Conservation (phyloP, 2,797 vertebrate species). For the Sphaeramia orbicularis region DNA sequence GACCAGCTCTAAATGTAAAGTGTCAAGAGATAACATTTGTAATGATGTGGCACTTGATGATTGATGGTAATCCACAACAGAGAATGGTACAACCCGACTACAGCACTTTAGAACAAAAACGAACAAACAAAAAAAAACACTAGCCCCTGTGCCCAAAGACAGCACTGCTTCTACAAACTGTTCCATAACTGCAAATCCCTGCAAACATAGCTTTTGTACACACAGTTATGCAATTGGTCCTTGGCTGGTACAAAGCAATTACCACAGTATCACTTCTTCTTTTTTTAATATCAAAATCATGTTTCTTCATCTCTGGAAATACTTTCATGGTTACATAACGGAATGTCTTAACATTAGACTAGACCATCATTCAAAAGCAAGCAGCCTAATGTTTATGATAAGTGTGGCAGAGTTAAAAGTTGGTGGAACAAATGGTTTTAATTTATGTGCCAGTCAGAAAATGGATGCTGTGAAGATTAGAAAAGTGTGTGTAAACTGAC, state of each 20-base stretch:
- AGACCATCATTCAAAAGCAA: conserved; percentile 12
- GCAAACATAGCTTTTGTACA: conserved; percentile 13
- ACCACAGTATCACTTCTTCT: conserved; percentile 1
- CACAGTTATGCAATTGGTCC: conserved; percentile 40
- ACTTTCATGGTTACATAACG: conserved; percentile 8
- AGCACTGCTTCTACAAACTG: conserved; percentile 30
- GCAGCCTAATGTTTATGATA: conserved; percentile 7
- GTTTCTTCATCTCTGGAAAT: conserved; percentile 9
- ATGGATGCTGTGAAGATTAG: neutral
- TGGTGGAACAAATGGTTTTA: neutral
- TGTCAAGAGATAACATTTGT: too few relatives aligned
- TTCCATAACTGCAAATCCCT: conserved; percentile 49
- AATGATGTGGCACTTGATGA: too few relatives aligned
- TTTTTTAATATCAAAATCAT: neutral
- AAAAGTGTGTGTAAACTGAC: neutral
- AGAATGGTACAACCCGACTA: conserved; percentile 9
- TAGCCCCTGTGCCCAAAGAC: neutral
- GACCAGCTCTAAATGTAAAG: too few relatives aligned
- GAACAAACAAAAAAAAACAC: conserved; percentile 25
- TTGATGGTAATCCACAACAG: neutral
- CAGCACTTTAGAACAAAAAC: conserved; percentile 38
- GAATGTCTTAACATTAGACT: conserved; percentile 12
- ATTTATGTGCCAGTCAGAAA: neutral
- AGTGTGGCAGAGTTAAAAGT: neutral
- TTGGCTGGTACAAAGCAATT: neutral